Evolutionary conservation across 2,113 vertebrate genomes (phyloP).

Genomic region (Xenopus borealis): DNA sequence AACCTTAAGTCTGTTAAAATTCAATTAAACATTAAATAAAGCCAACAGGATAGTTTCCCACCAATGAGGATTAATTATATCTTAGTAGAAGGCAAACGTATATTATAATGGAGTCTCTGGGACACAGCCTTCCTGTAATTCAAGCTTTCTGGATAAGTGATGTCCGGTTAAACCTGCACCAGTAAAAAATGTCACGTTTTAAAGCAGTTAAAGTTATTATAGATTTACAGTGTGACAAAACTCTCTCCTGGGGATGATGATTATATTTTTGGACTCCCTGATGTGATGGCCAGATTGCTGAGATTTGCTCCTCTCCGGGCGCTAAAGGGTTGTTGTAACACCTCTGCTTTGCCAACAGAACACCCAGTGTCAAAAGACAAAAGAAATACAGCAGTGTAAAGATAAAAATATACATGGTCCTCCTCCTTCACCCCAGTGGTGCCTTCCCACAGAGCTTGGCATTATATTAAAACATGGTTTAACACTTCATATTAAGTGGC

Average conservation of each 20-base stretch:
- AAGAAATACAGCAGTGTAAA: constrained; percentile 31
- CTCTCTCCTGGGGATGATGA: neutral
- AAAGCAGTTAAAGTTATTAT: too few relatives aligned
- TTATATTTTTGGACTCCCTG: neutral
- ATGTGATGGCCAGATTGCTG: neutral
- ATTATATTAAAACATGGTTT: constrained; percentile 46
- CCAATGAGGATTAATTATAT: too few relatives aligned
- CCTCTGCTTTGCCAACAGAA: constrained; percentile 44
- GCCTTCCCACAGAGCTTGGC: constrained; percentile 42
- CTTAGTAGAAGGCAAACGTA: too few relatives aligned
- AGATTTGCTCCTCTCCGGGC: neutral
- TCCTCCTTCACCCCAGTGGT: constrained; percentile 30
- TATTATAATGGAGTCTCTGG: too few relatives aligned
- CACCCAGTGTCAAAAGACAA: constrained; percentile 32
- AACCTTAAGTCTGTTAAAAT: too few relatives aligned
- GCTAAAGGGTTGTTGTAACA: constrained; percentile 21
- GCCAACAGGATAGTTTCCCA: too few relatives aligned
- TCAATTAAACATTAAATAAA: too few relatives aligned
- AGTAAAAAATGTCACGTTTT: too few relatives aligned
- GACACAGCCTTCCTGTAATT: too few relatives aligned
- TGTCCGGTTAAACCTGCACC: too few relatives aligned
- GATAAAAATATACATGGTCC: constrained; percentile 41
- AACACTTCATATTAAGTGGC: constrained; percentile 45
- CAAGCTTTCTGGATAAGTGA: too few relatives aligned
- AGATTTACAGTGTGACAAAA: neutral